A percentile compares a stretch with the other conserved stretches of the same genome.
phyloP scores from a whole-genome alignment of 1,140 invertebrate genomes.

The Linepithema humile region DNA sequence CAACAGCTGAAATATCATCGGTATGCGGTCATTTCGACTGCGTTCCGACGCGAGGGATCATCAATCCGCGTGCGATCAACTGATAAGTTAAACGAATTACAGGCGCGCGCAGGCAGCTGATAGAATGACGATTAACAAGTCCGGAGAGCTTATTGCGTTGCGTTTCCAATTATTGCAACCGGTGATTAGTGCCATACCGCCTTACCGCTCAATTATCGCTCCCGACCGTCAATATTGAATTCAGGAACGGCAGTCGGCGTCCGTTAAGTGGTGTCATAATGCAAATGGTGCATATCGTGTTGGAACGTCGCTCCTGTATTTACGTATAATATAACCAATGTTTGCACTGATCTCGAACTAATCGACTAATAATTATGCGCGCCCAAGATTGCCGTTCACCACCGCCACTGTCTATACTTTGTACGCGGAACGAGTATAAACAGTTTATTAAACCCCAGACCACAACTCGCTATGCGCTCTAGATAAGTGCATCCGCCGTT shows the following conservation, averaged over 20 bases:
- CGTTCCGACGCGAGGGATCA: neutral
- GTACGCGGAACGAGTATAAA: neutral
- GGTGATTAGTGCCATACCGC: neutral
- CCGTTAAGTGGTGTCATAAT: neutral
- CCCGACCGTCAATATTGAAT: neutral
- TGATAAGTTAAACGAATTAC: conserved; percentile 22
- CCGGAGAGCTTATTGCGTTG: neutral
- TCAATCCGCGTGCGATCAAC: conserved; percentile 9
- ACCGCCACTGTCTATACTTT: neutral
- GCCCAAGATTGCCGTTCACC: neutral
- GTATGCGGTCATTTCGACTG: neutral
- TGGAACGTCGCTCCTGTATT: neutral
- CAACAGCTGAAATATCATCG: neutral
- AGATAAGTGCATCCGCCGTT: neutral
- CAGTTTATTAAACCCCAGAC: neutral
- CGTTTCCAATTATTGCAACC: neutral
- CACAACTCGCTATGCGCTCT: neutral
- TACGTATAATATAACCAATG: neutral
- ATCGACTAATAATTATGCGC: neutral
- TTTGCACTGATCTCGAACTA: neutral
- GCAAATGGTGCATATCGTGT: neutral
- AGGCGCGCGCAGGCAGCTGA: neutral
- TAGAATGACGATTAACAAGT: neutral
- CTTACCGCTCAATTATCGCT: conserved; percentile 1
- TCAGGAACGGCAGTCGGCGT: neutral